Base-by-base conservation (phyloP, 2,888 invertebrate genomes). In the Drosophila lutescens region DNA sequence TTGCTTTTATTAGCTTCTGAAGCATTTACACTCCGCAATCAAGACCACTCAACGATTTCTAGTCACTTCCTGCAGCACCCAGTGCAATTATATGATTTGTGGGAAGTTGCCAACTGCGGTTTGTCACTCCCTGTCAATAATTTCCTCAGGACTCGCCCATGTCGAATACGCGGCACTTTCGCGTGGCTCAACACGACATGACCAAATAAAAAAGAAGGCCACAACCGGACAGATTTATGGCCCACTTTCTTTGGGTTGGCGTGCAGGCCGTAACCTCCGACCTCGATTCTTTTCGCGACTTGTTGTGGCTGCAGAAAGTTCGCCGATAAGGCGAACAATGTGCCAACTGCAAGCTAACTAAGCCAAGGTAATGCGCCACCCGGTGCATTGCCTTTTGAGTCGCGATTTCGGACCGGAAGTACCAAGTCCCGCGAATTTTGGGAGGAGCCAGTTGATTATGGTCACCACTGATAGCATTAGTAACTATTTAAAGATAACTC, bases 241-340 rank as follows among this genome's bases (percentile, higher is more conserved):
- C 67, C 58, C 79, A 81, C 74, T 74, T 81, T 67, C 68, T 74
- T 61, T 53, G 43, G 38, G 34, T 15, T 67, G 56, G 59, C 67
- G 66, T 85, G 82, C 85, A 77, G 77, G 79, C 79, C 63, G 72
- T 74, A 67, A 67, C 63, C 67, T 51, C 43, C 50, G 66, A 66
- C 65, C 63, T 46, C 63, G 34, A 40, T 59, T 41, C 41, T 30
- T 65, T 63, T 58, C 32, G 58, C 43, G 73, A 86, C 75, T 81
- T 81, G 83, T 86, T 81, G 80, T 78, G 74, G 76, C 80, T 78
- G 74, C 67, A 55, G 59, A 65, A 80, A 83, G 80, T 83, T 78
- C 69, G 57, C 60, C 81, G 67, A 74, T 82, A 80, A 83, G 72
- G 68, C 74, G 41, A 72, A 83, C 74, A 81, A 71, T 70, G 68